Evolutionary conservation across 2,797 vertebrate species (phyloP).

Genomic region (Liparis tanakae): DNA sequence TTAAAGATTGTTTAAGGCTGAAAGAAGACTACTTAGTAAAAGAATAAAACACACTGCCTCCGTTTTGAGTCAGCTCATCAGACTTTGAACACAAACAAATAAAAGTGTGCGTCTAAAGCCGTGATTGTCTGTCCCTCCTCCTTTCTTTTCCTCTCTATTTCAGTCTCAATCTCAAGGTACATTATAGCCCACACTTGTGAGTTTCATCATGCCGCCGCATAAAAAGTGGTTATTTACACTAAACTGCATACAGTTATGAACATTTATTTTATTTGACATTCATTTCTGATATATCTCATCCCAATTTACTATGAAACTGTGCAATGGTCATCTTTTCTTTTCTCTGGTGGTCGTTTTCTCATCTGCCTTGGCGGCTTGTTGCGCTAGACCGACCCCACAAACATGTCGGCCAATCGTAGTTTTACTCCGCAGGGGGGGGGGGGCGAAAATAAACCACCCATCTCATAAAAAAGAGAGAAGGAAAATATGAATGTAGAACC

Average conservation of each 20-base stretch:
- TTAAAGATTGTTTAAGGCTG: conserved; percentile 7
- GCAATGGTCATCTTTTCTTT: conserved; percentile 12
- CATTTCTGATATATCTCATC: conserved; percentile 43
- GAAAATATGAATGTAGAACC: background rate
- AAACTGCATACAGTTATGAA: conserved; percentile 38
- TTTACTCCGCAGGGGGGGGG: conserved; percentile 30
- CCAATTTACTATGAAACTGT: conserved; percentile 27
- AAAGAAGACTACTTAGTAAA: conserved; percentile 2
- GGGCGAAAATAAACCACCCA: conserved; percentile 14
- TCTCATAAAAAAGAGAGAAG: background rate
- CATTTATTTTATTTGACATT: conserved; percentile 29
- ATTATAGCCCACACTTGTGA: conserved; percentile 47
- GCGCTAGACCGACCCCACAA: conserved; percentile 14
- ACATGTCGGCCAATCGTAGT: conserved; percentile 4
- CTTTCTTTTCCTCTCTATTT: conserved; percentile 38
- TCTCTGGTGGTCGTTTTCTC: background rate
- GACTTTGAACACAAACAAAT: conserved; percentile 24
- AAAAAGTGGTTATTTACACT: conserved; percentile 56
- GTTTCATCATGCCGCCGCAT: conserved; percentile 45
- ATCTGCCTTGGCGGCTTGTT: conserved; percentile 16
- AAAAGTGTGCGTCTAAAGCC: conserved; percentile 40
- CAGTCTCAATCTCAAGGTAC: conserved; percentile 66
- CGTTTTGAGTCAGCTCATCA: conserved; percentile 35
- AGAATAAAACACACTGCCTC: conserved; percentile 5
- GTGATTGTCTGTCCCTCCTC: conserved; percentile 21